Evolutionary conservation across 2,888 invertebrate genomes (phyloP).

Genomic region (Ophion obscuratus): DNA sequence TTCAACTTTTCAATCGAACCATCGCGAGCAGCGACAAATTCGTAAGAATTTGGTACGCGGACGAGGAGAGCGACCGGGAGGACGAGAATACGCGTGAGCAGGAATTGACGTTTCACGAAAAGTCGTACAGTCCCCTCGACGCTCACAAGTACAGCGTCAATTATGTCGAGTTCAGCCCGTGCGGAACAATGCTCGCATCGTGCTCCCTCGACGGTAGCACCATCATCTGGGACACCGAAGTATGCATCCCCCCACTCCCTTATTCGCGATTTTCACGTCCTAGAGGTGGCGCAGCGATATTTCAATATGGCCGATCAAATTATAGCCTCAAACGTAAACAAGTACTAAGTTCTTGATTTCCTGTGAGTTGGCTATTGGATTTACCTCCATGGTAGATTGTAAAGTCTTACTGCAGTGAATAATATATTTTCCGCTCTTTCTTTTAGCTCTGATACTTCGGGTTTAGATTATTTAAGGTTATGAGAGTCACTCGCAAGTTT

Average conservation of each 20-base stretch:
- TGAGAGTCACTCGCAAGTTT: no score
- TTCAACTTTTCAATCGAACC: neutral
- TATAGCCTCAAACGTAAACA: no score
- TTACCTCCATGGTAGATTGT: no score
- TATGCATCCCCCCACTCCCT: slow-evolving; percentile 75
- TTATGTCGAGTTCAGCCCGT: slow-evolving; percentile 87
- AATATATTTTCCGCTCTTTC: no score
- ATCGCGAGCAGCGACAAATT: slow-evolving; percentile 75
- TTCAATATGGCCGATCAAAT: no score
- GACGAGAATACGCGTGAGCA: slow-evolving; percentile 45
- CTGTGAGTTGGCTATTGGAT: no score
- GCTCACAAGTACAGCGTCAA: slow-evolving; percentile 90
- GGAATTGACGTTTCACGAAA: slow-evolving; percentile 82
- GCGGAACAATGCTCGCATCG: slow-evolving; percentile 87
- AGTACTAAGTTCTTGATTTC: no score
- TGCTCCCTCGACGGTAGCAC: slow-evolving; percentile 91
- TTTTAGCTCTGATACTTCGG: no score
- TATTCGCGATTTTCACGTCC: no score
- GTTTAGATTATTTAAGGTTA: no score
- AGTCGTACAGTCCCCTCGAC: slow-evolving; percentile 85
- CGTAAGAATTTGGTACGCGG: slow-evolving; percentile 76
- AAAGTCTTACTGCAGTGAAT: no score
- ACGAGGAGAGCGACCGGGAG: slow-evolving; percentile 68
- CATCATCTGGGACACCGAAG: slow-evolving; percentile 90
- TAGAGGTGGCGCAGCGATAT: no score